Evolutionary conservation across 2,888 invertebrate species (phyloP), one percentile per base, ranked within the genome.

Genomic region (Metalampra italica): DNA sequence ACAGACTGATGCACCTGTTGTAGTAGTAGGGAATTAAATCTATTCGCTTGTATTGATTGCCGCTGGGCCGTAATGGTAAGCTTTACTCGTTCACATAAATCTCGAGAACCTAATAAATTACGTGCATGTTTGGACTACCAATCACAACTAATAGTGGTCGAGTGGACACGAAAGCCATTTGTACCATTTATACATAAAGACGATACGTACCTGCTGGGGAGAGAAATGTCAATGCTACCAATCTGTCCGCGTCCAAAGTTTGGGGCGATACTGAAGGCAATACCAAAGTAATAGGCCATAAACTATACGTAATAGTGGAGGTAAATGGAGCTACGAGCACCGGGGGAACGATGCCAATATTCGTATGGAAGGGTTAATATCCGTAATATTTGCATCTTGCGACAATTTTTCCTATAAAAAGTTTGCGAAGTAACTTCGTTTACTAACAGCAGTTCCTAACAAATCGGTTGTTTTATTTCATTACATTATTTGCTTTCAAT

Each of bases 201-300:
- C 3, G 32, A 32, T 32, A 8, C 32, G n/a, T n/a, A n/a, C n/a
- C n/a, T n/a, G n/a, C 41, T n/a, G 40, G 40, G 45, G n/a, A 40
- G 9, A n/a, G 13, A 46, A 46, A 46, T 46, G 46, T 41, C 46
- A 41, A 41, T 30, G 32, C 15, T 14, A 29, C n/a, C 41, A n/a
- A 46, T 46, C 22, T 46, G 34, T 46, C 30, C 22, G n/a, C 15
- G 46, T 46, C 39, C 46, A 22, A 41, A 41, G 29, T 41, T 41
- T 5, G 36, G 11, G n/a, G 46, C 41, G 34, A 46, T 41, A 46
- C 29, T 22, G 41, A 15, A n/a, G 12, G 46, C 41, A 46, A 46
- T 46, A 46, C 34, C 40, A 45, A 46, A 46, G 36, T 41, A 46
- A 34, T 46, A 46, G 46, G 32, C 41, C 38, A 38, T 45, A 38